phyloP scores from a whole-genome alignment of 2,113 vertebrate genomes.

The Mellivora capensis region DNA sequence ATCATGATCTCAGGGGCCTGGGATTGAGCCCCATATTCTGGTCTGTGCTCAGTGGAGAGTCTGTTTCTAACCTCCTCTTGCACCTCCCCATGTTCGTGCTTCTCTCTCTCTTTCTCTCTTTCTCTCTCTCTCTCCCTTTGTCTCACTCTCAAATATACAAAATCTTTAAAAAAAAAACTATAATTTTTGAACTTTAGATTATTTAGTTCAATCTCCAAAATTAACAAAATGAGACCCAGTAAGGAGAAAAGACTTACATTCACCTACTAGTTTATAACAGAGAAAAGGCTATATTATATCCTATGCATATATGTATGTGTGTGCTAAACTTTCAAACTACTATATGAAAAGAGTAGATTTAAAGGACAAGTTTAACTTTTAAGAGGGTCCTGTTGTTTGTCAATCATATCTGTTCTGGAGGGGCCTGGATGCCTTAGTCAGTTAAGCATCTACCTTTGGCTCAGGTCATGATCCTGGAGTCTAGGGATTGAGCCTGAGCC shows the following conservation, averaged over 20 bases:
- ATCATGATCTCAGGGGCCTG: no score
- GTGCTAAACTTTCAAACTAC: not conserved
- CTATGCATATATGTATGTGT: not conserved
- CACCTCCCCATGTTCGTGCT: no score
- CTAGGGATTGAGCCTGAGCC: not conserved
- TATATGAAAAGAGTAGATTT: not conserved
- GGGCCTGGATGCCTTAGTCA: not conserved
- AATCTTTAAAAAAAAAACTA: not conserved
- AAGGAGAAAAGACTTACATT: not conserved
- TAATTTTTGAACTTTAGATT: conserved; percentile 5
- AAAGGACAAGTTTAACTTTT: not conserved
- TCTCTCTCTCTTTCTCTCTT: no score
- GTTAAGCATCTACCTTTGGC: not conserved
- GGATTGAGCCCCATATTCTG: no score
- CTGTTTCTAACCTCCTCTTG: no score
- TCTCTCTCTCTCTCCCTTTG: no score
- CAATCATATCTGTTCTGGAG: not conserved
- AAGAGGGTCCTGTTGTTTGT: not conserved
- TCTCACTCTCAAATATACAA: no score
- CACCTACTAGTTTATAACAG: not conserved
- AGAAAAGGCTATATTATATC: not conserved
- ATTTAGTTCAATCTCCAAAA: not conserved
- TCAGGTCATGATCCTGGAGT: not conserved
- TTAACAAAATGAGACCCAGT: not conserved
- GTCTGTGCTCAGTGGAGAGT: no score